Evolutionary conservation across 2,888 invertebrate species (phyloP).

Genomic region (Caenorhabditis virilis): DNA sequence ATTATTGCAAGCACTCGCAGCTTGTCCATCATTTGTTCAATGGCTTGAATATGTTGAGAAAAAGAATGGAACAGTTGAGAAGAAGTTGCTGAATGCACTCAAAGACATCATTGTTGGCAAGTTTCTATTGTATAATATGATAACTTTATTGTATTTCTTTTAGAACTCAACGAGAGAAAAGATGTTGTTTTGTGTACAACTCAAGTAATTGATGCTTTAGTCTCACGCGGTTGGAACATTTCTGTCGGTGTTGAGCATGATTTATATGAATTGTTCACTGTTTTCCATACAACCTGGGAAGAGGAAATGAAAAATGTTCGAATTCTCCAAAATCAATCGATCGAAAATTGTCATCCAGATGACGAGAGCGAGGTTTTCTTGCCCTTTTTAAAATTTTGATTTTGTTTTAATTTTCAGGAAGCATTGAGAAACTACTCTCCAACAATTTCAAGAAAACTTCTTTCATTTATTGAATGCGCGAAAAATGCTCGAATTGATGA

Average conservation of each 20-base stretch:
- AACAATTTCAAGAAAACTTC: too few relatives aligned
- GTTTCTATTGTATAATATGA: too few relatives aligned
- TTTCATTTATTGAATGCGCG: conserved; percentile 18
- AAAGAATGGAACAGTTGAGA: background rate
- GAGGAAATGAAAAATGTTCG: conserved; percentile 75
- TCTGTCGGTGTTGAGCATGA: conserved; percentile 73
- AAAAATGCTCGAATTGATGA: conserved; percentile 39
- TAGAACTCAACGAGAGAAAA: conserved; percentile 31
- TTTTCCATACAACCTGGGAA: conserved; percentile 85
- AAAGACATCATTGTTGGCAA: background rate
- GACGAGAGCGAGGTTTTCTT: background rate
- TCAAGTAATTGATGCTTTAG: conserved; percentile 33
- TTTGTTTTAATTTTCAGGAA: too few relatives aligned
- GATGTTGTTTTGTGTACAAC: conserved; percentile 32
- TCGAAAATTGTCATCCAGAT: conserved; percentile 13
- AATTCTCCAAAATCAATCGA: conserved; percentile 11
- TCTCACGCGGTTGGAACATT: conserved; percentile 49
- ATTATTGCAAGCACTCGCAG: conserved; percentile 55
- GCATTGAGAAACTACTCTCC: too few relatives aligned
- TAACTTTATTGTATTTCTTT: too few relatives aligned
- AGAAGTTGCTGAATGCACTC: background rate
- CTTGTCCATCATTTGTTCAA: conserved; percentile 47
- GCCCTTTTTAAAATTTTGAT: too few relatives aligned
- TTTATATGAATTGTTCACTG: conserved; percentile 89
- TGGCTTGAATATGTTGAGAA: conserved; percentile 36